Conservation (phyloP, 2,797 vertebrate genomes). For the Cuculus canorus region DNA sequence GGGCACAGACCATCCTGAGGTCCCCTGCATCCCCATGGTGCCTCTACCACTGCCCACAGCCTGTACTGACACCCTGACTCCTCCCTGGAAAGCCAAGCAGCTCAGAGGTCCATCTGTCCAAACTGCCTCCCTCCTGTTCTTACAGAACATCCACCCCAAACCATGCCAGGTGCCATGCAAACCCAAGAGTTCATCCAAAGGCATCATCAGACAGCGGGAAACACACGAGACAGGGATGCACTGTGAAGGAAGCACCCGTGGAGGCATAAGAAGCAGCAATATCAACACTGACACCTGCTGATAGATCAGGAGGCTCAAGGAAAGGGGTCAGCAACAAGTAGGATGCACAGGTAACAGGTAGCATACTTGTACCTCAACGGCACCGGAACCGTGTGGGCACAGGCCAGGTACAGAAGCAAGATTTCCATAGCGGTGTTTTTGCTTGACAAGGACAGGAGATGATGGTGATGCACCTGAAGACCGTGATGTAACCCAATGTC, state of each 20-base stretch:
- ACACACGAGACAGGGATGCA: background rate
- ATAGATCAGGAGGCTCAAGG: background rate
- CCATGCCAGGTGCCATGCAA: rapidly evolving
- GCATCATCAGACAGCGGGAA: background rate
- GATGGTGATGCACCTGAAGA: background rate
- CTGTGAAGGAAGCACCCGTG: rapidly evolving
- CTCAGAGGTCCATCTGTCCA: background rate
- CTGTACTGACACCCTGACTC: too few species aligned
- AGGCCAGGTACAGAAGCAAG: rapidly evolving
- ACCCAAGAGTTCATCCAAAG: background rate
- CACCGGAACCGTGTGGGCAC: background rate
- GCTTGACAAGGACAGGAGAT: background rate
- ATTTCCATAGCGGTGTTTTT: background rate
- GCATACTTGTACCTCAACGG: rapidly evolving
- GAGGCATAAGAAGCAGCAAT: background rate
- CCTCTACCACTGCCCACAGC: background rate
- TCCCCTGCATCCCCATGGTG: rapidly evolving
- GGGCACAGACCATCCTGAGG: rapidly evolving
- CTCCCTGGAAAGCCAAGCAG: rapidly evolving
- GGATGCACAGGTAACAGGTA: background rate
- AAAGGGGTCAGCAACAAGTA: background rate
- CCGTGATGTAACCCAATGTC: rapidly evolving
- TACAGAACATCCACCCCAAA: rapidly evolving
- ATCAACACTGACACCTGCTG: conserved; percentile 29
- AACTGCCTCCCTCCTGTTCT: background rate